A percentile compares a stretch with the other conserved stretches of the same genome.
These are phyloP conservation scores for Lepidurus packardi DNA, from an alignment of 1,140 invertebrate species.

Conservation along the genomic window DNA sequence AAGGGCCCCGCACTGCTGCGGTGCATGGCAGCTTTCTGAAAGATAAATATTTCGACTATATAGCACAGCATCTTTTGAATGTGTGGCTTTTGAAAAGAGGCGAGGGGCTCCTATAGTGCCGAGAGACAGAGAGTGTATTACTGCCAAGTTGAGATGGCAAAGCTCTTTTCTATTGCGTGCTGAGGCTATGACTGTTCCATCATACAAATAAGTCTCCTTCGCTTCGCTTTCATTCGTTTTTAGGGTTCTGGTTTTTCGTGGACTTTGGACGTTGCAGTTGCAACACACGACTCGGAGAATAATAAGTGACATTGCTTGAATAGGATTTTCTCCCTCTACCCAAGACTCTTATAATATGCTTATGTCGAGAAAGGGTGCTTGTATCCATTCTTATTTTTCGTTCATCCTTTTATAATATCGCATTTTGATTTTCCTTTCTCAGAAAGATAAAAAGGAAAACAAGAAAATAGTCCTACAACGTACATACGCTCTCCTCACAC, in stretches of 20 bases:
- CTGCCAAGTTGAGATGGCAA: slow-evolving; percentile 7
- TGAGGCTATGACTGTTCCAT: not conserved
- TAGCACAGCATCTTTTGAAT: slow-evolving; percentile 22
- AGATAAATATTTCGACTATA: slow-evolving; percentile 22
- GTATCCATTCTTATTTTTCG: not conserved
- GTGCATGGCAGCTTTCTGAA: not conserved
- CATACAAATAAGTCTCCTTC: not conserved
- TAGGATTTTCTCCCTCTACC: slow-evolving; percentile 14
- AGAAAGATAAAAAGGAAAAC: not conserved
- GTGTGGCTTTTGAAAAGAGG: slow-evolving; percentile 3
- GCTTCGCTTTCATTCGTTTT: not conserved
- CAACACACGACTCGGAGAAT: not conserved
- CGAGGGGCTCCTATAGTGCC: not conserved
- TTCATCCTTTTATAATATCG: not conserved
- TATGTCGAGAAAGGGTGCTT: not conserved
- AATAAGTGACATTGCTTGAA: slow-evolving; percentile 14
- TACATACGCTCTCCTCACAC: not conserved
- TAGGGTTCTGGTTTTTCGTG: not conserved
- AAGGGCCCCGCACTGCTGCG: slow-evolving; percentile 2
- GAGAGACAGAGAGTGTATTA: slow-evolving; percentile 18
- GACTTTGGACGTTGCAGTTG: not conserved
- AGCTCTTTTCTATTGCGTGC: not conserved
- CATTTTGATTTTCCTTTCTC: not conserved
- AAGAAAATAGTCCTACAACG: not conserved
- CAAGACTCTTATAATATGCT: not conserved